Evolutionary conservation across 2,113 vertebrate species (phyloP).

Genomic region (Narcine bancroftii): DNA sequence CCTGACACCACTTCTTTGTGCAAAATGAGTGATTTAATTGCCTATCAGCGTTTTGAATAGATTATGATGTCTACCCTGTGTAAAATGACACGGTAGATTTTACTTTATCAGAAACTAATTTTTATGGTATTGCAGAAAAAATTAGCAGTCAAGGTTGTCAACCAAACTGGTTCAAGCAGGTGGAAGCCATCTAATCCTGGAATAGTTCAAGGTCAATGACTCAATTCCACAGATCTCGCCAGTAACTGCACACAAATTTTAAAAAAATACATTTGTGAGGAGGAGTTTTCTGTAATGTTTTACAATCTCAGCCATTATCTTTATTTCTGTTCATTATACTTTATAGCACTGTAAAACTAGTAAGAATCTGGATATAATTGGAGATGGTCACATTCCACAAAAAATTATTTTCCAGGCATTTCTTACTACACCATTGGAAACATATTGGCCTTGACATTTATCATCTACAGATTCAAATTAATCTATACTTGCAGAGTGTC

Average conservation of each 20-base stretch:
- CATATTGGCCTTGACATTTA: no score
- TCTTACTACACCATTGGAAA: not conserved
- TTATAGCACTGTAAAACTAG: not conserved
- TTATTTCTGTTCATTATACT: not conserved
- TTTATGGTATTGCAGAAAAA: slow-evolving; percentile 5
- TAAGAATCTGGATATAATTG: not conserved
- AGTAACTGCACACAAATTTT: not conserved
- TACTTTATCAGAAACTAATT: slow-evolving; percentile 28
- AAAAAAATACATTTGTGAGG: not conserved
- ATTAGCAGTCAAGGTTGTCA: not conserved
- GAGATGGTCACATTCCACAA: no score
- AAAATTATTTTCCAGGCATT: not conserved
- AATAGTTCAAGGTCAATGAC: not conserved
- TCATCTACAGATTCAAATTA: no score
- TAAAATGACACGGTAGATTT: not conserved
- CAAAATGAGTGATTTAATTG: not conserved
- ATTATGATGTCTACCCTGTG: not conserved
- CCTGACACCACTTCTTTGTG: not conserved
- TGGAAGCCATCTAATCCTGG: not conserved
- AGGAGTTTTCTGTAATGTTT: not conserved
- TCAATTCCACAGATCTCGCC: not conserved
- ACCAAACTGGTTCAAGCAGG: slow-evolving; percentile 12
- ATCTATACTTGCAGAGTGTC: no score
- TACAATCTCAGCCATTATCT: slow-evolving; percentile 9
- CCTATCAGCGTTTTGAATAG: not conserved